phyloP scores from a whole-genome alignment of 92 coral and sea anemone species.

The Blastomussa wellsi region DNA sequence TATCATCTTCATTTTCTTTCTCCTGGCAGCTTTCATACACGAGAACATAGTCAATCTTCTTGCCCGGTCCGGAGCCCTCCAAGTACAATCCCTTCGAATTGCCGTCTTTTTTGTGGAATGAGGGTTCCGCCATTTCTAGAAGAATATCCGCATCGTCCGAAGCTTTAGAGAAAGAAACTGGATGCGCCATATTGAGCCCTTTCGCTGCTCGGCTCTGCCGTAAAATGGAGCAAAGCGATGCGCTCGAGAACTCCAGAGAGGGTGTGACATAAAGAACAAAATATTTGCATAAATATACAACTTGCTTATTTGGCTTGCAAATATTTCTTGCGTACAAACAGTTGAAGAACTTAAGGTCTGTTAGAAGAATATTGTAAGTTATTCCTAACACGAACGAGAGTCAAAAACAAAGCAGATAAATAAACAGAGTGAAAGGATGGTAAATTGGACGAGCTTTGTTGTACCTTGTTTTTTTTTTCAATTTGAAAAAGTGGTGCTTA shows the following conservation, averaged over 20 bases:
- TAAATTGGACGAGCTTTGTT: not conserved
- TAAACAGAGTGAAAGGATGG: not conserved
- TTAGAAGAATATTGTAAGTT: not conserved
- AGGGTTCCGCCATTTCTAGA: slow-evolving; percentile 46
- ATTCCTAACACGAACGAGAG: too few species aligned
- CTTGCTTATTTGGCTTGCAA: slow-evolving; percentile 13
- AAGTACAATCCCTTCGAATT: slow-evolving; percentile 17
- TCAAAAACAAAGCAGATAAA: not conserved
- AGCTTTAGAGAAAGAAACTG: slow-evolving; percentile 28
- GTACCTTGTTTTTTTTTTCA: not conserved
- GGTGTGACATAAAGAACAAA: slow-evolving; percentile 13
- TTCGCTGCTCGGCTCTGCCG: not conserved
- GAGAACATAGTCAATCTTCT: slow-evolving; percentile 51
- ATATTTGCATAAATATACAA: slow-evolving; percentile 31
- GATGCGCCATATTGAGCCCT: slow-evolving; percentile 29
- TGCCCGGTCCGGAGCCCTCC: not conserved
- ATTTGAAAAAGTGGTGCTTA: not conserved
- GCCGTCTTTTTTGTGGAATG: not conserved
- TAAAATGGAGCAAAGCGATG: not conserved
- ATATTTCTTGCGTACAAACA: not conserved
- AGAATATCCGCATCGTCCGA: slow-evolving; percentile 17
- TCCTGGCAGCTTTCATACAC: slow-evolving; percentile 45
- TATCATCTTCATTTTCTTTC: slow-evolving; percentile 48
- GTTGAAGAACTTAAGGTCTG: not conserved
- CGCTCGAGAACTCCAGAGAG: not conserved